Evolutionary conservation across 2,113 vertebrate genomes (phyloP).

Genomic region (Salvelinus fontinalis): DNA sequence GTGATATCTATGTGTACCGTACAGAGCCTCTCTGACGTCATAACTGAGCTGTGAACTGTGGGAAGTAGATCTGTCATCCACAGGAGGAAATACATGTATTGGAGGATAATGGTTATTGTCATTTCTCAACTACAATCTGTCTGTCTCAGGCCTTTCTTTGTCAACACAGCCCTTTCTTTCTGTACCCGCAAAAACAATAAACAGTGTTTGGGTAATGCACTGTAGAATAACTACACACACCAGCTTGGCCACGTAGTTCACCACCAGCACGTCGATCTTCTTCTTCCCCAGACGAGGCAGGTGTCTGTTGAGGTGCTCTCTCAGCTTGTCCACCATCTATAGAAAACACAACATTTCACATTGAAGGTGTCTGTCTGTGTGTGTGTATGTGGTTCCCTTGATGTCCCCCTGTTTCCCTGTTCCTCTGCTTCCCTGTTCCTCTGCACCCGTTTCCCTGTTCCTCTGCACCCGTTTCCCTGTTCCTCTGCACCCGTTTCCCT

Average conservation of each 20-base stretch:
- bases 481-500: no score
- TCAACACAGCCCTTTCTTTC: not conserved
- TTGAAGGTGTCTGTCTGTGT: not conserved
- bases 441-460: no score
- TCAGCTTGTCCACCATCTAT: constrained; percentile 90
- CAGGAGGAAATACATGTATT: not conserved
- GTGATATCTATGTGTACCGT: not conserved
- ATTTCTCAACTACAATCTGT: no score
- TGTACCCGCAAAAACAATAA: no score
- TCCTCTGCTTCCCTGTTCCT: no score
- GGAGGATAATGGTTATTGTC: no score
- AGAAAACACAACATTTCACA: constrained; percentile 19
- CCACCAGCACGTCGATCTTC: constrained; percentile 85
- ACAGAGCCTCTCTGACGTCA: not conserved
- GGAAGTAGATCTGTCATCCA: not conserved
- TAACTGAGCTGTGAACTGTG: not conserved
- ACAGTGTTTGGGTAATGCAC: not conserved
- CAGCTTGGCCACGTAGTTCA: constrained; percentile 87
- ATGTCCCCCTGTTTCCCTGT: no score
- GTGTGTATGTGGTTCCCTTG: not conserved
- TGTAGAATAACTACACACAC: constrained; percentile 46
- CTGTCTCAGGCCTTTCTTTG: not conserved
- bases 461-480: no score
- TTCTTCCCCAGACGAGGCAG: constrained; percentile 86
- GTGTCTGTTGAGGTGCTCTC: constrained; percentile 86